Evolutionary conservation across 1,140 invertebrate genomes (phyloP).

Genomic region (Pentalonia nigronervosa): DNA sequence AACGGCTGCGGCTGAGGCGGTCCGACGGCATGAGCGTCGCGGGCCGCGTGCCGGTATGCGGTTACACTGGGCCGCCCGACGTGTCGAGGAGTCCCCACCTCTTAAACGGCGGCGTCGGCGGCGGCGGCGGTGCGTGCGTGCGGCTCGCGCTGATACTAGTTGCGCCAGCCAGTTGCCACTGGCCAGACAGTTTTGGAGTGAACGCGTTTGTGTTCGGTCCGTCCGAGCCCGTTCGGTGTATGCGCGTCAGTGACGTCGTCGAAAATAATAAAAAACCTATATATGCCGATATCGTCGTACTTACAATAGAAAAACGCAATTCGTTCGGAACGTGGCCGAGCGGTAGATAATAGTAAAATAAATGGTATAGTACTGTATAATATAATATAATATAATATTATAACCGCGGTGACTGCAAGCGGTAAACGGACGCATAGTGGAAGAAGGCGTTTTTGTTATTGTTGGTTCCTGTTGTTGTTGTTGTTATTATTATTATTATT

Average conservation of each 20-base stretch:
- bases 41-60: constrained; percentile 41
- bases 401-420: not conserved
- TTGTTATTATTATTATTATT: not conserved
- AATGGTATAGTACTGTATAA: not conserved
- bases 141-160: constrained; percentile 9
- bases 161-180: not conserved
- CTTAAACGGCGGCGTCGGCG: not conserved
- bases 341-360: not conserved
- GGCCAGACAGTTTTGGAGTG: constrained; percentile 35
- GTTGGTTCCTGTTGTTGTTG: not conserved
- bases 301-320: not conserved
- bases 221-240: constrained; percentile 27
- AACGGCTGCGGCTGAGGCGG: not conserved
- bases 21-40: not conserved
- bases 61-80: constrained; percentile 30
- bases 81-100: constrained; percentile 41
- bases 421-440: not conserved
- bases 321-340: not conserved
- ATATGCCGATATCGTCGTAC: not conserved
- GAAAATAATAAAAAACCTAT: not conserved
- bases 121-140: not conserved
- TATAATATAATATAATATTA: not conserved
- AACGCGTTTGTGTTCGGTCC: constrained; percentile 53
- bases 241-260: constrained; percentile 38
- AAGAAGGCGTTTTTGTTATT: not conserved